Evolutionary conservation across 1,140 invertebrate species (phyloP), one percentile per base, ranked within the genome.

Genomic region (Spodoptera frugiperda): DNA sequence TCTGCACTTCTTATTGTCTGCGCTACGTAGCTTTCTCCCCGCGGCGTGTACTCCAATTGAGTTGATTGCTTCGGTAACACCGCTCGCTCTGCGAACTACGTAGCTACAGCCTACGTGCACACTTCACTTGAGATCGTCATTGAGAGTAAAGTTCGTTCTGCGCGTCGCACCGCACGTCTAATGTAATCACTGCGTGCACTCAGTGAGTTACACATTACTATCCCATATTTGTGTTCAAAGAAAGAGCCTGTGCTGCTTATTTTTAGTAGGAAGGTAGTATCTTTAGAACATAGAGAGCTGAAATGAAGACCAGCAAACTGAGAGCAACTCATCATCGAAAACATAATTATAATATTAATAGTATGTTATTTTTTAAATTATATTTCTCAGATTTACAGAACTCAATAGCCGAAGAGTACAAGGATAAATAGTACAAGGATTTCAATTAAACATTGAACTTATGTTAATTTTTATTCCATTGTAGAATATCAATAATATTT

Each of bases 1-100:
- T 93, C 92, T 92, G 91, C 92, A 93, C 92, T 92, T 87, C 91
- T 93, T 92, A 91, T 94, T 90, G 87, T 93, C 92, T 93, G 90
- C 92, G 91, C 92, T 92, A 90, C 92, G 91, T 93, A 94, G 92
- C 85, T 90, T 92, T 89, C 88, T 89, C 91, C 89, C 87, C 90
- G 89, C 92, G 89, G 85, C 91, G 91, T 89, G 92, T 87, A 88
- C 91, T 90, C 82, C 89, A 84, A 84, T 90, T 86, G 83, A 87
- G 87, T 93, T 90, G 89, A 86, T 88, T 87, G 85, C 92, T 84
- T 87, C 90, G 84, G 86, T 91, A 89, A 94, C 91, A 88, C 86
- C 89, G 84, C 87, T 89, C 88, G 84, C 87, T 89, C 88, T 89
- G 87, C 85, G 87, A 91, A 91, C 91, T 90, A 88, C 90, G 84